A percentile compares a stretch with the other conserved stretches of the same genome.
Evolutionary conservation across 1,140 invertebrate genomes (phyloP).

Genomic region (Anastrepha obliqua): DNA sequence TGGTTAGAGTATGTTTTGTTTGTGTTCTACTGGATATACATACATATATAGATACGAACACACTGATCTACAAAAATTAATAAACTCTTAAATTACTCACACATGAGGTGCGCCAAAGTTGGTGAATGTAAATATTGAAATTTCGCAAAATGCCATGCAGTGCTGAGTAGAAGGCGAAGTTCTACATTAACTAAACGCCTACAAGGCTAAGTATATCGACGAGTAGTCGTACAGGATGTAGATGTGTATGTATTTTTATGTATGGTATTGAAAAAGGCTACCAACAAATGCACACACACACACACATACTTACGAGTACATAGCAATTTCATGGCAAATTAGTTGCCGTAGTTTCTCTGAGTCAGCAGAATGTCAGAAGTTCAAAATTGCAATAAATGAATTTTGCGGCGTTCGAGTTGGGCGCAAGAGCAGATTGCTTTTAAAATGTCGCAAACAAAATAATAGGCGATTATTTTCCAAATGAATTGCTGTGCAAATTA

Average conservation of each 20-base stretch:
- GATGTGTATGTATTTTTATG: too few species aligned
- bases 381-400: not conserved
- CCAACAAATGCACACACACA: not conserved
- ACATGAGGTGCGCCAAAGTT: not conserved
- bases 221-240: too few species aligned
- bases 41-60: not conserved
- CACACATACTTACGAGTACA: not conserved
- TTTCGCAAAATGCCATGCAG: not conserved
- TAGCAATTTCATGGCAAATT: too few species aligned
- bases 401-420: not conserved
- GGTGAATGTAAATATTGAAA: slow-evolving; percentile 24
- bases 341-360: not conserved
- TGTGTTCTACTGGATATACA: not conserved
- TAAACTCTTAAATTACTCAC: slow-evolving; percentile 29
- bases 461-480: slow-evolving; percentile 52
- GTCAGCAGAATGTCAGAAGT: slow-evolving; percentile 41
- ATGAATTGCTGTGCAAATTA: slow-evolving; percentile 52
- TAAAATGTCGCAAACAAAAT: slow-evolving; percentile 50
- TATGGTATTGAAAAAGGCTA: not conserved
- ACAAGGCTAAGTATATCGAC: not conserved
- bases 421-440: not conserved
- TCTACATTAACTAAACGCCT: not conserved
- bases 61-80: not conserved
- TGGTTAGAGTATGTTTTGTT: not conserved
- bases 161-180: not conserved